Evolutionary conservation across 2,888 invertebrate genomes (phyloP).

Genomic region (Hesperia comma): DNA sequence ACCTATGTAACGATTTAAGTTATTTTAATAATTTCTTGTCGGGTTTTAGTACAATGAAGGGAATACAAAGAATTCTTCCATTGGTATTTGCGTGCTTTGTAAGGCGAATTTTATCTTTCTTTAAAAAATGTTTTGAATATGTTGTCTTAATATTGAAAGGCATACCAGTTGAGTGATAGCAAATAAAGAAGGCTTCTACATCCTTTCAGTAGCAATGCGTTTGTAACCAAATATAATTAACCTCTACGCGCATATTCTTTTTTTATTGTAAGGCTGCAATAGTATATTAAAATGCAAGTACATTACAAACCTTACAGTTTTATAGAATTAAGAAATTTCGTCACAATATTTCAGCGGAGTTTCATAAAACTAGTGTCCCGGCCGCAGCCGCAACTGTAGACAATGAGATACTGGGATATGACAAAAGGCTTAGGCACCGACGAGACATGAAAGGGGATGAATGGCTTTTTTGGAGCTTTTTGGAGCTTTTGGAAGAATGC

Average conservation of each 20-base stretch:
- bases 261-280: not conserved
- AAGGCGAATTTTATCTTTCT: too few relatives aligned
- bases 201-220: not conserved
- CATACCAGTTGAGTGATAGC: too few relatives aligned
- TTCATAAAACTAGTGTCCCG: conserved; percentile 25
- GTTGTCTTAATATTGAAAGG: too few relatives aligned
- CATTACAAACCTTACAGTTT: conserved; percentile 3
- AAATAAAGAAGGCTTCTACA: too few relatives aligned
- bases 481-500: conserved; percentile 36
- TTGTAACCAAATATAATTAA: too few relatives aligned
- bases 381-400: conserved; percentile 12
- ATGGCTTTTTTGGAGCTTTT: conserved; percentile 34
- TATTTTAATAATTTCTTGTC: too few relatives aligned
- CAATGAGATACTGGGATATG: conserved; percentile 33
- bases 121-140: too few relatives aligned
- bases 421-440: conserved; percentile 36
- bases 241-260: too few relatives aligned
- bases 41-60: too few relatives aligned
- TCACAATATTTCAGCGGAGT: conserved; percentile 20
- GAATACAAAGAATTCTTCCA: too few relatives aligned
- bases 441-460: conserved; percentile 36
- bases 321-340: conserved; percentile 31
- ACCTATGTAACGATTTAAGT: too few relatives aligned
- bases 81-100: too few relatives aligned
- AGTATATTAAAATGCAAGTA: not conserved